These are phyloP conservation scores for Penaeus indicus DNA, from an alignment of 1,140 invertebrate genomes.

Conservation along the genomic window DNA sequence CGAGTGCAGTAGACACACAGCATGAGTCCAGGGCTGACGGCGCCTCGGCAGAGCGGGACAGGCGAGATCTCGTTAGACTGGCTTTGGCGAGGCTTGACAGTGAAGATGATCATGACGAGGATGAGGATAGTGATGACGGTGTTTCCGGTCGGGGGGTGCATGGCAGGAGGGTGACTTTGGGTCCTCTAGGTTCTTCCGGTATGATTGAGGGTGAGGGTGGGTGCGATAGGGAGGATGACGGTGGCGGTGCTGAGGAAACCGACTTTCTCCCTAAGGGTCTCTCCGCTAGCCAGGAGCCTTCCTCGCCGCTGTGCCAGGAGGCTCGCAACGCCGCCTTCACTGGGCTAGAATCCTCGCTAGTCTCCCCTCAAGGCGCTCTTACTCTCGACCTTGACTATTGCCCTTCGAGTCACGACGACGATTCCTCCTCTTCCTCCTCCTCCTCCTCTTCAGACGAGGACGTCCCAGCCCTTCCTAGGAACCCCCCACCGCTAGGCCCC, in stretches of 20 bases:
- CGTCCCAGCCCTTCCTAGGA: background rate
- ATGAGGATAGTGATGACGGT: background rate
- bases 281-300: too few species aligned
- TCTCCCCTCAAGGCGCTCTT: background rate
- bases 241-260: slow-evolving; percentile 8
- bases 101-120: background rate
- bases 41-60: too few species aligned
- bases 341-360: too few species aligned
- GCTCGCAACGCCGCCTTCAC: too few species aligned
- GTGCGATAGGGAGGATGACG: slow-evolving; percentile 31
- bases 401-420: slow-evolving; percentile 39
- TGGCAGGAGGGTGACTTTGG: background rate
- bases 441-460: slow-evolving; percentile 7
- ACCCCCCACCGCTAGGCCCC: background rate
- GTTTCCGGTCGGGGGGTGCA: background rate
- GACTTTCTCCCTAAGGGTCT: background rate
- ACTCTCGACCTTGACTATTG: slow-evolving; percentile 42
- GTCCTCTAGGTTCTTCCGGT: background rate
- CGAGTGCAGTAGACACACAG: background rate
- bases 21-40: background rate
- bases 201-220: background rate
- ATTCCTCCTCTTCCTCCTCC: slow-evolving; percentile 35
- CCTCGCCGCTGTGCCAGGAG: too few species aligned
- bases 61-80: too few species aligned
- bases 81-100: background rate